A percentile compares a stretch with the other conserved stretches of the same genome.
Evolutionary conservation across 2,797 vertebrate genomes (phyloP).

Genomic region (Bryconaethiops microstoma): DNA sequence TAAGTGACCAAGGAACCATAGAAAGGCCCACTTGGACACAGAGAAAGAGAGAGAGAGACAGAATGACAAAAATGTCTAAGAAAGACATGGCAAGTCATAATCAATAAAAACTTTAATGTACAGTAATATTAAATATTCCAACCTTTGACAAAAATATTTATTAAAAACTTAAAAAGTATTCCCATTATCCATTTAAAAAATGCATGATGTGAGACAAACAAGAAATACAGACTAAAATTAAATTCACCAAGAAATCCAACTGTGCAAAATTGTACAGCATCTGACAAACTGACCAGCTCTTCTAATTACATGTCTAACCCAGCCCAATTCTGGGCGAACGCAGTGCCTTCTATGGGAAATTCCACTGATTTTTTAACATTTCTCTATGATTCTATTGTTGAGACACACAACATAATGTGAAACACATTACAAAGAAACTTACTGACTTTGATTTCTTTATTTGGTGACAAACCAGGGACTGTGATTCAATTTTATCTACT

Average conservation of each 20-base stretch:
- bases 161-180: constrained; percentile 55
- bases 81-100: neutral
- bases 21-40: neutral
- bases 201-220: constrained; percentile 42
- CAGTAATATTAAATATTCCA: constrained; percentile 61
- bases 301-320: neutral
- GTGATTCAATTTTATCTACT: too few relatives aligned
- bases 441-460: neutral
- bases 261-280: constrained; percentile 63
- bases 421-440: neutral
- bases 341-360: constrained; percentile 30
- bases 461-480: neutral
- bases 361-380: neutral
- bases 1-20: neutral
- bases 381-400: neutral
- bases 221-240: constrained; percentile 52
- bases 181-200: constrained; percentile 39
- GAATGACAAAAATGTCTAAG: neutral
- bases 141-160: constrained; percentile 59
- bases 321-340: constrained; percentile 7
- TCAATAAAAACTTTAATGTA: constrained; percentile 60
- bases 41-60: neutral
- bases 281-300: constrained; percentile 28
- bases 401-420: neutral
- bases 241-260: constrained; percentile 50